Conservation (phyloP, 2,797 vertebrate genomes). For the Varecia variegata region DNA sequence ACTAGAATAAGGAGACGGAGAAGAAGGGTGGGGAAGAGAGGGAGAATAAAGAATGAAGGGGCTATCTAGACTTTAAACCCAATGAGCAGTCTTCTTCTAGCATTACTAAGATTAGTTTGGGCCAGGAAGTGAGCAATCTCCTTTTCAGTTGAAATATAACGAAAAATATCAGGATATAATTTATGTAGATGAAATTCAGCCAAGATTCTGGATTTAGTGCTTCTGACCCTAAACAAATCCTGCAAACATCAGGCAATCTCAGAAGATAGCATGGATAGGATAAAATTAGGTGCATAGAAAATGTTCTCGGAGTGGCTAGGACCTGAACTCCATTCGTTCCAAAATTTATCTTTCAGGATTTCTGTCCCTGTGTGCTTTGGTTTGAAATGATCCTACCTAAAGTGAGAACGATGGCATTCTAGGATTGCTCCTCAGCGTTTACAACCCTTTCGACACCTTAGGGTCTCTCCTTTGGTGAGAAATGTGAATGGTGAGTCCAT, state of each 20-base stretch:
- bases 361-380: neutral
- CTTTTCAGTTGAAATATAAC: conserved; percentile 24
- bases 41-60: neutral
- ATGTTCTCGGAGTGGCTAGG: neutral
- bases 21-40: neutral
- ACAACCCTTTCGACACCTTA: neutral
- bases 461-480: neutral
- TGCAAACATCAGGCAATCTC: neutral
- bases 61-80: neutral
- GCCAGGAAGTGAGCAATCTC: conserved; percentile 11
- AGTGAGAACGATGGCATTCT: neutral
- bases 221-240: neutral
- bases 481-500: neutral
- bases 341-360: neutral
- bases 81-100: neutral
- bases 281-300: neutral
- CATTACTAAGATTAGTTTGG: neutral
- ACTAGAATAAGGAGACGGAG: neutral
- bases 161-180: conserved; percentile 15
- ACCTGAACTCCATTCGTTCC: neutral
- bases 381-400: neutral
- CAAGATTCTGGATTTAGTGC: neutral
- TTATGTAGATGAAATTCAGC: conserved; percentile 15
- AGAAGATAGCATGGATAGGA: neutral
- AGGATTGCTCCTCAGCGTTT: neutral